Evolutionary conservation across 2,113 vertebrate genomes (phyloP).

Genomic region (Eulemur rufifrons): DNA sequence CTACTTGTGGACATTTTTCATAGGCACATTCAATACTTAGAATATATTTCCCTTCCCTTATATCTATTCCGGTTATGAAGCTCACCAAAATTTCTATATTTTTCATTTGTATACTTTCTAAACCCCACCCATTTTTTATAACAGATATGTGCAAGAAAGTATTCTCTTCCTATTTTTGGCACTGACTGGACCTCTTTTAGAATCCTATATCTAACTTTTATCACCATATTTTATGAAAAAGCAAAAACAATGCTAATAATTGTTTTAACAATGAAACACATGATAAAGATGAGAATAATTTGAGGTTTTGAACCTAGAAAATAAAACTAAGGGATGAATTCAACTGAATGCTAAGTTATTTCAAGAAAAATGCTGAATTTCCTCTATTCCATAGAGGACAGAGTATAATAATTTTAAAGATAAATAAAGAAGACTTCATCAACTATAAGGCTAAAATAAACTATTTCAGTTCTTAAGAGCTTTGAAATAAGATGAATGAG

Average conservation of each 20-base stretch:
- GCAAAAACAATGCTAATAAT: conserved; percentile 18
- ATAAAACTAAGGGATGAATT: conserved; percentile 42
- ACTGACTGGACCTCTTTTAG: not conserved
- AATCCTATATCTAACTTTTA: conserved; percentile 7
- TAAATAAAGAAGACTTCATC: not conserved
- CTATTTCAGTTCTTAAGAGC: not conserved
- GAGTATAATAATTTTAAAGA: not conserved
- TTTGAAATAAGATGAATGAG: not conserved
- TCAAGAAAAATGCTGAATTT: not conserved
- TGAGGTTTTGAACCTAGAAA: conserved; percentile 43
- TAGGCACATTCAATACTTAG: not conserved
- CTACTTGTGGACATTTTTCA: not conserved
- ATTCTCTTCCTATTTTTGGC: conserved; percentile 11
- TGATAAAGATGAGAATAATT: conserved; percentile 60
- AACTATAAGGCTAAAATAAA: not conserved
- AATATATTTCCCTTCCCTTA: not conserved
- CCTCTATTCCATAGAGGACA: not conserved
- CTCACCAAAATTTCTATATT: not conserved
- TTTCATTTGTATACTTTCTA: not conserved
- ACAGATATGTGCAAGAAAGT: not conserved
- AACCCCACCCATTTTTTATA: not conserved
- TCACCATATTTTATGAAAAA: conserved; percentile 38
- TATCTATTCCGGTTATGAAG: not conserved
- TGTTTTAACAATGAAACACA: conserved; percentile 50
- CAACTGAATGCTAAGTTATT: conserved; percentile 33